Evolutionary conservation across 2,888 invertebrate species (phyloP).

Genomic region (Agriotes lineatus): DNA sequence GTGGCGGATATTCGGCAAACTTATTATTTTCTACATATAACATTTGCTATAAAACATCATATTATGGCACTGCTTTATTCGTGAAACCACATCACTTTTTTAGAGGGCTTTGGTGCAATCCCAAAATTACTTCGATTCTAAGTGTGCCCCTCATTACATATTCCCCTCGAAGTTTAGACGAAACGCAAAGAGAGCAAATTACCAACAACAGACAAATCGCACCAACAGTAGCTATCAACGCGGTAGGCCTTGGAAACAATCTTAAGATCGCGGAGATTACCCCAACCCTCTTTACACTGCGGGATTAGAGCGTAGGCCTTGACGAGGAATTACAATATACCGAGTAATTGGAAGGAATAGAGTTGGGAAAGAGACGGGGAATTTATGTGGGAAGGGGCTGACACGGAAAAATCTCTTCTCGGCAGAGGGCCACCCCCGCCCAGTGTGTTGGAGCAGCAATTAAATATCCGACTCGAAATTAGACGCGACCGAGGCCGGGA

Average conservation of each 20-base stretch:
- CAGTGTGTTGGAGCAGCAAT: too few relatives aligned
- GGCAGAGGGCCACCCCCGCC: neutral
- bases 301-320: conserved; percentile 37
- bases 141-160: conserved; percentile 44
- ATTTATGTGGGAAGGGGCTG: conserved; percentile 14
- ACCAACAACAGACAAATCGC: conserved; percentile 42
- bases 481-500: neutral
- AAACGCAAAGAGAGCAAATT: conserved; percentile 48
- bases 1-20: too few relatives aligned
- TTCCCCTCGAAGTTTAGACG: conserved; percentile 41
- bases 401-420: conserved; percentile 13
- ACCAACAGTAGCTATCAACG: conserved; percentile 46
- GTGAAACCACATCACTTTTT: too few relatives aligned
- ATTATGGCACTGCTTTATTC: too few relatives aligned
- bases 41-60: too few relatives aligned
- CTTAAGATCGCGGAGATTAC: conserved; percentile 47
- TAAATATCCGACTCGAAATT: neutral
- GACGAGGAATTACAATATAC: conserved; percentile 41
- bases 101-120: too few relatives aligned
- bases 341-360: conserved; percentile 40
- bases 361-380: conserved; percentile 30
- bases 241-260: conserved; percentile 47
- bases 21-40: too few relatives aligned
- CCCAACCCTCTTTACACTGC: conserved; percentile 39
- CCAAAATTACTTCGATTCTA: conserved; percentile 30